A percentile compares a stretch with the other conserved stretches of the same genome.
phyloP scores from a whole-genome alignment of 2,888 invertebrate species.

The Pandemis heparana region DNA sequence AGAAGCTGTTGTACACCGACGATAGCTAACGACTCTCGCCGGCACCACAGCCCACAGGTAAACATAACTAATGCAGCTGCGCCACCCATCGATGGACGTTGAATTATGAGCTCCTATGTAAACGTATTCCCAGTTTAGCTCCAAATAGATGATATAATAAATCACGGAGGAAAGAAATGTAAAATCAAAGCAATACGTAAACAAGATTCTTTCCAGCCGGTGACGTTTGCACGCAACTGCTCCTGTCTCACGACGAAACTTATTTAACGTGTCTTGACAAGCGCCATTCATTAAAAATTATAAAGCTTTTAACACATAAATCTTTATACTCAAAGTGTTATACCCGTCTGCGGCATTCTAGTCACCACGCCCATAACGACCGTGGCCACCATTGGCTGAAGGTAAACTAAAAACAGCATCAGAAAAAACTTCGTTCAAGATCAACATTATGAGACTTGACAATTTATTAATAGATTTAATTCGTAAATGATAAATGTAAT shows the following conservation, averaged over 20 bases:
- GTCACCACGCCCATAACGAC: conserved; percentile 2
- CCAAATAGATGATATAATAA: conserved; percentile 23
- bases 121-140: conserved; percentile 15
- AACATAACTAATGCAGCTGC: conserved; percentile 2
- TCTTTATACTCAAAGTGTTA: conserved; percentile 50
- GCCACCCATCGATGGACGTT: conserved; percentile 9
- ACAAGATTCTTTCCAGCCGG: conserved; percentile 56
- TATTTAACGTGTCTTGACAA: conserved; percentile 47
- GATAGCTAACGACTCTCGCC: conserved; percentile 3
- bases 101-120: conserved; percentile 9
- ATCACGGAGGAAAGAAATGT: conserved; percentile 29
- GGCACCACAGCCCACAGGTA: neutral
- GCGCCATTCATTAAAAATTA: conserved; percentile 51
- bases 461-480: conserved; percentile 6
- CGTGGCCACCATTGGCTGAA: neutral
- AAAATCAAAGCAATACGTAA: conserved; percentile 51
- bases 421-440: neutral
- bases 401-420: neutral
- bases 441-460: conserved; percentile 16
- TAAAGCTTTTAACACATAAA: conserved; percentile 58
- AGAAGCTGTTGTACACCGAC: neutral
- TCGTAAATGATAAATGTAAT: conserved; percentile 2
- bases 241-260: conserved; percentile 53
- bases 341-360: conserved; percentile 1
- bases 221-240: conserved; percentile 67